Base-by-base conservation (phyloP, 1,140 invertebrate species). In the Drosophila busckii region DNA sequence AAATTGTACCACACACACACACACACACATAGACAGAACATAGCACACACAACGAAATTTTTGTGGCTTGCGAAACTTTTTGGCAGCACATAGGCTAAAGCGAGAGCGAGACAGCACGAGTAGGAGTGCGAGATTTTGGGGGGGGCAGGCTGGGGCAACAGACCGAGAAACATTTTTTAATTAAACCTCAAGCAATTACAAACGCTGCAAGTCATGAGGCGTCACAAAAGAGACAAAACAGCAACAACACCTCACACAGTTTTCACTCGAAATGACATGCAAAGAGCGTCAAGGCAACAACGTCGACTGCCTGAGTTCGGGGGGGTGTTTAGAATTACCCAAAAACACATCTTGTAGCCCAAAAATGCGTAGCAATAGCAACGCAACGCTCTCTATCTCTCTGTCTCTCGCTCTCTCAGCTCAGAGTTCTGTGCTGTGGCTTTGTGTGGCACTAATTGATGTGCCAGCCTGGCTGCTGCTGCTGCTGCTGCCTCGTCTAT, bases 141-240 rank as follows among this genome's bases (percentile, higher is more conserved):
- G n/a, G n/a, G n/a, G n/a, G n/a, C n/a, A n/a, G n/a, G n/a, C 12
- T 2, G 38, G 12, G 15, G 2, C 15, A 29, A 60, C 28, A 61
- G 44, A 61, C 42, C 44, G 40, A 62, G 60, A 82, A 70, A 76
- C 59, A 75, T 75, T 83, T 80, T 82, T 83, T 82, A 82, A 82
- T 82, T 78, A 78, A 78, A 80, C 73, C 73, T 53, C 49, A 78
- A 78, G 73, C 73, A 80, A 78, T 80, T 83, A 83, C 69, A 69
- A 55, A 37, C 55, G 46, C 26, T 56, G 68, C 46, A 56, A 70
- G 60, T 75, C 70, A 69, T 58, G 50, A 44, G 75, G 64, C 49
- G 45, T 28, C 65, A 42, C 70, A 75, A 65, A 69, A 44, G 60
- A 52, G 37, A 23, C 34, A 50, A 44, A 48, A 19, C 31, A 7